Conservation (phyloP, 2,888 invertebrate species). For the Macaria liturata region DNA sequence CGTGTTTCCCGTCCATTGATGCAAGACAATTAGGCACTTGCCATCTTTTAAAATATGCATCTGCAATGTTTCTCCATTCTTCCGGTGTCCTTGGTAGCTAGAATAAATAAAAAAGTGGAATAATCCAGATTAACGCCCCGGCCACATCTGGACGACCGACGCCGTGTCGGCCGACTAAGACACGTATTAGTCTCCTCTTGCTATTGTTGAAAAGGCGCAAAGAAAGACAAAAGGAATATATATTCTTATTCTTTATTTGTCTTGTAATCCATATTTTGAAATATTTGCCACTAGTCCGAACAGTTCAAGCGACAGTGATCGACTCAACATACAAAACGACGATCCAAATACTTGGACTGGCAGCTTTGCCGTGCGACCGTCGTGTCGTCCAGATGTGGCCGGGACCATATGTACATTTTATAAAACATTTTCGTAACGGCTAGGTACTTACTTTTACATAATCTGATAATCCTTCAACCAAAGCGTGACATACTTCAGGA, state of each 20-base stretch:
- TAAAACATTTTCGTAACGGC: conserved; percentile 10
- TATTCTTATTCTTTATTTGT: no score
- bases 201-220: no score
- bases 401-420: not conserved
- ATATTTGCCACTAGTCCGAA: conserved; percentile 6
- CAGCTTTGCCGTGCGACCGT: conserved; percentile 3
- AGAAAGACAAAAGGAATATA: no score
- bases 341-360: conserved; percentile 6
- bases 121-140: no score
- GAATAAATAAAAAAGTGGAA: no score
- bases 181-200: no score
- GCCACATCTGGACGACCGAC: no score
- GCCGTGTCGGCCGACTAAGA: no score
- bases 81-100: no score
- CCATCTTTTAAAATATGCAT: not conserved
- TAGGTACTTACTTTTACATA: conserved; percentile 10
- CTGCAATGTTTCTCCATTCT: no score
- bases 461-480: conserved; percentile 17
- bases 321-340: conserved; percentile 6
- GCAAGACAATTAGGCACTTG: conserved; percentile 6
- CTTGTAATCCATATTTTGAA: conserved; percentile 5
- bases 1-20: conserved; percentile 10
- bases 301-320: conserved; percentile 6
- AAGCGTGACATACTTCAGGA: conserved; percentile 23
- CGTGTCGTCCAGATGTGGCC: no score